Percentiles rank a stretch among this genome's conserved stretches.
Evolutionary conservation across 2,113 vertebrate species (phyloP).

Genomic region (Anarhynchus alexandrinus): DNA sequence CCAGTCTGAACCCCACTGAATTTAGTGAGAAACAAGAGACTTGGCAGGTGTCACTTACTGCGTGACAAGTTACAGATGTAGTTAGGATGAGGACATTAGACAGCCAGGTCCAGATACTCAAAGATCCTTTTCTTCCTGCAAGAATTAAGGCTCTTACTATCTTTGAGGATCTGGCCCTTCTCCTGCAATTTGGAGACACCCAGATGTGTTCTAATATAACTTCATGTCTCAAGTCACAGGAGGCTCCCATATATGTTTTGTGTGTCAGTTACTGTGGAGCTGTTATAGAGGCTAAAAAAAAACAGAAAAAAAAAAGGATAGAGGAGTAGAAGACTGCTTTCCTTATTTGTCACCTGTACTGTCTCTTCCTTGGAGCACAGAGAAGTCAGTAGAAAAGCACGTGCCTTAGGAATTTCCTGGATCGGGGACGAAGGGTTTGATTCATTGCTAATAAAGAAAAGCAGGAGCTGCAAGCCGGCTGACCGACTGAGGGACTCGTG

Average conservation of each 20-base stretch:
- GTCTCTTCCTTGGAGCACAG: background rate
- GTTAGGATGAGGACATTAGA: background rate
- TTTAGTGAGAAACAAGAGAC: background rate
- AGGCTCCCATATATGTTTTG: background rate
- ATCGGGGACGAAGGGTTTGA: constrained; percentile 2
- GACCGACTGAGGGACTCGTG: background rate
- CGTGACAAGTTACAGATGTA: background rate
- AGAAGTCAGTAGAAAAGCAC: constrained; percentile 4
- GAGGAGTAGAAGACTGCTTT: background rate
- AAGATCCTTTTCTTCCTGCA: background rate
- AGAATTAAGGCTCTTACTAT: background rate
- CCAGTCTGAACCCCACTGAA: background rate
- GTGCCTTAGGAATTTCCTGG: constrained; percentile 24
- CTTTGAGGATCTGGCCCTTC: background rate
- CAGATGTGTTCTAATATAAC: background rate
- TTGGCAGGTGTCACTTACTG: background rate
- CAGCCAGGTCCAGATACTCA: background rate
- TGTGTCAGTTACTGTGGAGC: background rate
- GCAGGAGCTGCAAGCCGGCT: background rate
- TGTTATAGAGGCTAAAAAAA: background rate
- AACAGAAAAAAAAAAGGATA: background rate
- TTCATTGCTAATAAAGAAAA: constrained; percentile 32
- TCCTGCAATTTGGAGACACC: background rate
- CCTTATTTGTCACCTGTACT: background rate
- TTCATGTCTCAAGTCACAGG: background rate